Evolutionary conservation across 2,113 vertebrate genomes (phyloP), one percentile per base, ranked within the genome.

Genomic region (Urocolius indicus): DNA sequence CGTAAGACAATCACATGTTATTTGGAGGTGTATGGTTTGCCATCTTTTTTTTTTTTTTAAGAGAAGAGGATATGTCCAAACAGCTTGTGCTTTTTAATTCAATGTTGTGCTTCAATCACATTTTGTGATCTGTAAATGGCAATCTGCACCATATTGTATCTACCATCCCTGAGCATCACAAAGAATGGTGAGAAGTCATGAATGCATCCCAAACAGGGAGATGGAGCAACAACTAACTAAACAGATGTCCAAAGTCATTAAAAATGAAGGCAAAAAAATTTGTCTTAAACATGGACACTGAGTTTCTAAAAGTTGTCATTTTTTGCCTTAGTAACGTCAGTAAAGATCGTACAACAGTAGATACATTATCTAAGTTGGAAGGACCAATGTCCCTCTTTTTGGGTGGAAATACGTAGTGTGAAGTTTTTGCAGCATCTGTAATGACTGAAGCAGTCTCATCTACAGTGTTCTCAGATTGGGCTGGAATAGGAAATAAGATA

Each of bases 401-500:
- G 54, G 13, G n/a, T 79, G 36, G 76, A 93, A 91, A 65, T 66
- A 21, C 5, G 4, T n/a, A 59, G 45, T 32, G 21, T 16, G 68
- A 79, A 30, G 49, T 45, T 62, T 55, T 55, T 71, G 43, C 20
- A 62, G n/a, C 30, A 34, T 54, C 62, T 79, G 41, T 13, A 32
- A 18, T 66, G 38, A 66, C 59, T 73, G 41, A 32, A 52, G 18
- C 10, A 73, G 30, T 79, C 69, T 26, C 63, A 57, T 72, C 57
- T 38, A 38, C 43, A 48, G n/a, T 6, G 5, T 54, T 55, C 83
- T 87, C 61, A 89, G 30, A 18, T 3, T 80, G 57, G 92, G 14
- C 58, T 94, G 90, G 51, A 58, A 72, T 23, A 87, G 88, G 54
- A 97, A 97, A 69, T 52, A 82, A 94, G 86, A 86, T 82, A 84